Percentiles rank a stretch among this genome's conserved stretches.
Conservation (phyloP, 2,113 vertebrate genomes). For the Galbula dea region DNA sequence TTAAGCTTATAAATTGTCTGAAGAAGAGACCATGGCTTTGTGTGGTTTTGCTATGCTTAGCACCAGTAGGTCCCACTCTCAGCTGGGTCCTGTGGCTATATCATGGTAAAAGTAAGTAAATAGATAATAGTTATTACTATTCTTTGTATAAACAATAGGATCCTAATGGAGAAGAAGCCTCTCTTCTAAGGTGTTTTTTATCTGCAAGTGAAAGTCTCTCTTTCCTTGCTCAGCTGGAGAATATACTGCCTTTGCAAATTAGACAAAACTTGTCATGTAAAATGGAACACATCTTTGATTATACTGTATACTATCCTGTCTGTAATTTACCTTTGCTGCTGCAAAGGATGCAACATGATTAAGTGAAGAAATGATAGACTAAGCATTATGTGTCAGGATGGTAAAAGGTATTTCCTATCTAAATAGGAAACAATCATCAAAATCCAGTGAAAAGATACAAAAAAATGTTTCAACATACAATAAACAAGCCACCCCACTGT, state of each 20-base stretch:
- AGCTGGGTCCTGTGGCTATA: background rate
- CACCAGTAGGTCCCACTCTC: background rate
- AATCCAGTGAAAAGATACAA: background rate
- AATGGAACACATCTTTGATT: conserved; percentile 38
- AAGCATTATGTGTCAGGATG: background rate
- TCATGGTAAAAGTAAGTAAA: background rate
- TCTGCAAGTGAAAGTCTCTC: background rate
- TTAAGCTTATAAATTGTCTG: background rate
- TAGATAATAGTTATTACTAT: background rate
- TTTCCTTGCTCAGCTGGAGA: conserved; percentile 5
- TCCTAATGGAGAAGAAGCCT: background rate
- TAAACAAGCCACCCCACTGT: background rate
- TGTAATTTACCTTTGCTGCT: conserved; percentile 39
- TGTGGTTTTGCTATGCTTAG: background rate
- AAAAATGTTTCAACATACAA: background rate
- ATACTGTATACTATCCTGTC: background rate
- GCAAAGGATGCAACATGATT: conserved; percentile 5
- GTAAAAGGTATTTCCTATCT: background rate
- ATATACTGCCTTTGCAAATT: conserved; percentile 28
- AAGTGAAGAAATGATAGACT: conserved; percentile 27
- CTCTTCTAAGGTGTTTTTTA: background rate
- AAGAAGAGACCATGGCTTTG: background rate
- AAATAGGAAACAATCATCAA: conserved; percentile 26
- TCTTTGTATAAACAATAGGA: background rate
- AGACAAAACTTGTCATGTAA: conserved; percentile 1